Evolutionary conservation across 2,888 invertebrate species (phyloP).

Genomic region (Cybosia mesomella): DNA sequence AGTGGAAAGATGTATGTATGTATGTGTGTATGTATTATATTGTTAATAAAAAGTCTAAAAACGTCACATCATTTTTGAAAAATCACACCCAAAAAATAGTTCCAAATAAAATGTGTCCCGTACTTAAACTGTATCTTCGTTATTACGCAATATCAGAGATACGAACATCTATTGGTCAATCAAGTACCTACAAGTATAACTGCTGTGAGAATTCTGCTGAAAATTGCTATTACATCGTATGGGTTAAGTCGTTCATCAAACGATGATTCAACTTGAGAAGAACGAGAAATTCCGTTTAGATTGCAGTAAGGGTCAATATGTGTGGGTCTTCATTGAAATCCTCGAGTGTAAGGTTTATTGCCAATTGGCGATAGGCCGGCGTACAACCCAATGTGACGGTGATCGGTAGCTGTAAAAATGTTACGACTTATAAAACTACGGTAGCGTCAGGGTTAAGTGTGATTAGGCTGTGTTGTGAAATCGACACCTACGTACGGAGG

Average conservation of each 20-base stretch:
- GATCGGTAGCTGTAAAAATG: conserved; percentile 78
- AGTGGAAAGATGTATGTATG: too few species aligned
- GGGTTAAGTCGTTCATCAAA: conserved; percentile 53
- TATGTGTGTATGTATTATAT: too few species aligned
- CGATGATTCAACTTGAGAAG: conserved; percentile 36
- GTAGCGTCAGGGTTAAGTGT: conserved; percentile 75
- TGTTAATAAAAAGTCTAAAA: too few species aligned
- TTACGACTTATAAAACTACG: conserved; percentile 80
- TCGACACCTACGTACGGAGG: conserved; percentile 51
- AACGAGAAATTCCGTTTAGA: conserved; percentile 44
- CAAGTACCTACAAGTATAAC: conserved; percentile 30
- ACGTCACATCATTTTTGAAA: conserved; percentile 24
- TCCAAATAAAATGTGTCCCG: conserved; percentile 40
- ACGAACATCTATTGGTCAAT: conserved; percentile 40
- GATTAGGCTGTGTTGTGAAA: conserved; percentile 66
- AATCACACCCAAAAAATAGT: conserved; percentile 38
- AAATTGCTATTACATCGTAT: conserved; percentile 47
- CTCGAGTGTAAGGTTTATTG: conserved; percentile 68
- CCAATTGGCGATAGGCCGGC: conserved; percentile 66
- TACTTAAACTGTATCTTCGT: conserved; percentile 42
- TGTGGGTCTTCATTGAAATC: conserved; percentile 69
- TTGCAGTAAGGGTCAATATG: conserved; percentile 54
- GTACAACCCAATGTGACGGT: conserved; percentile 50
- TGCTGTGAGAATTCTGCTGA: conserved; percentile 24
- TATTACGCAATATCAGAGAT: conserved; percentile 54